Percentiles rank a stretch among this genome's conserved stretches.
phyloP scores from a whole-genome alignment of 1,140 invertebrate genomes.

The Wiebesia pumilae region DNA sequence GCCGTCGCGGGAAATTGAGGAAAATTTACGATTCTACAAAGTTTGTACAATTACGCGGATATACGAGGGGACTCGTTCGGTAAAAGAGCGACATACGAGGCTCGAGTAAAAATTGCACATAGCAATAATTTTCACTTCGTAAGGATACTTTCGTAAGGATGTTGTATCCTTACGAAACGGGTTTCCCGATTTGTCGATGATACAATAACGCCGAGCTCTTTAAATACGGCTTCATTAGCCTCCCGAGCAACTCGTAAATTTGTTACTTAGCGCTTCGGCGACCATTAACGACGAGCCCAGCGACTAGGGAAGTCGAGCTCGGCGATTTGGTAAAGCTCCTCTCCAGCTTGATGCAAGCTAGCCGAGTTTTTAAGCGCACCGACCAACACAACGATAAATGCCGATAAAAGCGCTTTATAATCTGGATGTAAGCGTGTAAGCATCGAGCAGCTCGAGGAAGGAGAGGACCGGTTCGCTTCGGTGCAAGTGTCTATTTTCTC shows the following conservation, averaged over 20 bases:
- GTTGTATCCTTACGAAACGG: neutral
- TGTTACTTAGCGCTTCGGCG: constrained; percentile 13
- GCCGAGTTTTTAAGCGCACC: constrained; percentile 13
- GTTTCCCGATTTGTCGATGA: neutral
- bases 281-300: constrained; percentile 1
- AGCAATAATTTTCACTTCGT: constrained; percentile 1
- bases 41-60: neutral
- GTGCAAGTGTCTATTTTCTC: constrained; percentile 34
- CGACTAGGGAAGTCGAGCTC: neutral
- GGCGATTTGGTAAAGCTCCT: constrained; percentile 4
- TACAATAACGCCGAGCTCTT: neutral
- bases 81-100: neutral
- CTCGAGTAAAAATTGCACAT: neutral
- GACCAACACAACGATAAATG: neutral
- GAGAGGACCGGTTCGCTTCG: constrained; percentile 3
- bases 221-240: constrained; percentile 35
- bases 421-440: constrained; percentile 1
- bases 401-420: constrained; percentile 27
- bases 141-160: neutral
- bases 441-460: neutral
- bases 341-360: constrained; percentile 16
- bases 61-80: neutral
- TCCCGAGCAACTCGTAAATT: constrained; percentile 12
- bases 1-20: no score
- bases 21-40: neutral